These are phyloP conservation scores for Melopsittacus undulatus DNA, from an alignment of 2,797 vertebrate genomes.

Conservation along the genomic window DNA sequence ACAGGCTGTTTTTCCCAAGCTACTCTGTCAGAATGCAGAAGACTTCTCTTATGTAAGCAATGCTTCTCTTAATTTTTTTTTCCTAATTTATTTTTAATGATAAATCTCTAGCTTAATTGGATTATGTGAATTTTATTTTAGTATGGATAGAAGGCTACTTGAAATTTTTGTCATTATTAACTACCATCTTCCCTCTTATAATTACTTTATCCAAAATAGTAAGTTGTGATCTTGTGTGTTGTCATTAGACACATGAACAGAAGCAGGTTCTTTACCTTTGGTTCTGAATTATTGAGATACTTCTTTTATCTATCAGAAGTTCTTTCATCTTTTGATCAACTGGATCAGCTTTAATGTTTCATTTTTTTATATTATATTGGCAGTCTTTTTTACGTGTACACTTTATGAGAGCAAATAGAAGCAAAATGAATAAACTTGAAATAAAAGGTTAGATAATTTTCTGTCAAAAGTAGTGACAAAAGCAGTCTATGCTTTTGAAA, in stretches of 20 bases:
- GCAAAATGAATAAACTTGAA: neutral
- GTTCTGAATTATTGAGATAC: neutral
- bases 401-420: neutral
- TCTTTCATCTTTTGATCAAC: neutral
- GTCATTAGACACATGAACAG: neutral
- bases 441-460: neutral
- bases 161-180: neutral
- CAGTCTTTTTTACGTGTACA: neutral
- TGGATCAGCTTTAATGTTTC: neutral
- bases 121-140: neutral
- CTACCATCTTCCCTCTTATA: neutral
- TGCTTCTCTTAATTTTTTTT: neutral
- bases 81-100: neutral
- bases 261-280: neutral
- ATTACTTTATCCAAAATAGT: neutral
- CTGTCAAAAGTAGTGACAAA: neutral
- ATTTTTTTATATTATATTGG: neutral
- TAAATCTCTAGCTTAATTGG: neutral
- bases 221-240: neutral
- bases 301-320: neutral
- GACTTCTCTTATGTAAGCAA: conserved; percentile 95
- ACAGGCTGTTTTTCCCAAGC: conserved; percentile 92
- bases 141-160: neutral
- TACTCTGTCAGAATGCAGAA: conserved; percentile 93
- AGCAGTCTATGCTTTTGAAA: neutral